These are phyloP conservation scores for Pseudopleuronectes americanus DNA, from an alignment of 2,797 vertebrate genomes.

Conservation along the genomic window DNA sequence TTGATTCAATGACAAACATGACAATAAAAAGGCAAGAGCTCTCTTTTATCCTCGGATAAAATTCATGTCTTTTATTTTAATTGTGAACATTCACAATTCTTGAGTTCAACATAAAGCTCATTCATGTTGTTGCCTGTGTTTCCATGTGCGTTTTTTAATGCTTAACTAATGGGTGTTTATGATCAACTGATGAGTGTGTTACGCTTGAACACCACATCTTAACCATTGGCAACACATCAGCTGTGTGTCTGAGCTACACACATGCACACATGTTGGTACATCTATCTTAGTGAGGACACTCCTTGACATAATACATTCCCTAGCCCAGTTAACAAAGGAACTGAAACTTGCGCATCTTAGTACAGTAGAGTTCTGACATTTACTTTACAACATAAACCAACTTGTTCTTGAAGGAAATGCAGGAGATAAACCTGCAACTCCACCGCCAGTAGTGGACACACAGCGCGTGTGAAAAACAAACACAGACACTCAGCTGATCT, in stretches of 20 bases:
- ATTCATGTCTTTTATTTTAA: neutral
- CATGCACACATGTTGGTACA: too few relatives aligned
- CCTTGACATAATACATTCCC: too few relatives aligned
- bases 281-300: too few relatives aligned
- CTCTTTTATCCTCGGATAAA: neutral
- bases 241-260: constrained; percentile 14
- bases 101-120: neutral
- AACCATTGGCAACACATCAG: constrained; percentile 47
- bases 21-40: constrained; percentile 69
- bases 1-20: constrained; percentile 27
- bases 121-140: neutral
- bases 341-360: too few relatives aligned
- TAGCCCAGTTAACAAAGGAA: too few relatives aligned
- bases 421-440: too few relatives aligned
- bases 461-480: too few relatives aligned
- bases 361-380: too few relatives aligned
- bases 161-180: constrained; percentile 1
- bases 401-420: too few relatives aligned
- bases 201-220: constrained; percentile 10
- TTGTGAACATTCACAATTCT: neutral
- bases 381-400: too few relatives aligned
- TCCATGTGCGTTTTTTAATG: neutral
- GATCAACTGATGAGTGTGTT: neutral
- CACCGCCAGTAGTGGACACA: too few relatives aligned
- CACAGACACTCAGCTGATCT: too few relatives aligned